Base-by-base conservation (phyloP, 2,888 invertebrate species). In the Sepiola atlantica region DNA sequence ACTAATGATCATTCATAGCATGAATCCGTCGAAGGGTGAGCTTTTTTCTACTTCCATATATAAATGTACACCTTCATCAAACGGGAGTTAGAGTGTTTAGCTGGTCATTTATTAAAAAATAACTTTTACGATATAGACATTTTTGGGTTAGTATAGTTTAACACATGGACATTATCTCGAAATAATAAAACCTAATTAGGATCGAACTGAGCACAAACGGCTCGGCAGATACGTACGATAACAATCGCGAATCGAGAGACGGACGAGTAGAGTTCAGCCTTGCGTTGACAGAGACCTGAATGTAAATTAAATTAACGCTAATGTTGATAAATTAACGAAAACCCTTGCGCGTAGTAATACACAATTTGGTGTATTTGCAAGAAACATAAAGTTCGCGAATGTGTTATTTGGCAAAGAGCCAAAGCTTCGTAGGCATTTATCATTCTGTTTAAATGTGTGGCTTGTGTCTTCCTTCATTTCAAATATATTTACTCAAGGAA, bases 341-440 rank as follows among this genome's bases (percentile, higher is more conserved):
- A 8, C 77, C 18, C 77, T 45, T 45, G n/a, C 77, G n/a, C n/a
- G 21, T 16, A 77, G n/a, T 77, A 77, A 18, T n/a, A 77, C 77
- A 77, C 77, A 77, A 32, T 77, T 77, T n/a, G 16, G 77, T 77
- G n/a, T 77, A 77, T 77, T 77, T 77, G 77, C n/a, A 77, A n/a
- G 77, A 77, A 77, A 77, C 77, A 77, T 77, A n/a, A 77, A 77
- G n/a, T 77, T n/a, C 77, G n/a, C 77, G 32, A 77, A 77, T 77
- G 77, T 77, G n/a, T 77, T 77, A 77, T 77, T 77, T 77, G 77
- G 77, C 77, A n/a, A 14, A 16, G 18, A 77, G n/a, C 77, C 77
- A 77, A 77, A 77, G n/a, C 77, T n/a, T 45, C 14, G 14, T n/a
- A n/a, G 77, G n/a, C 77, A 77, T 77, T 77, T 18, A 77, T 77